These are phyloP conservation scores for Oopsacas minuta DNA, from an alignment of 37 sponge, comb jelly and placozoan species.

Conservation along the genomic window DNA sequence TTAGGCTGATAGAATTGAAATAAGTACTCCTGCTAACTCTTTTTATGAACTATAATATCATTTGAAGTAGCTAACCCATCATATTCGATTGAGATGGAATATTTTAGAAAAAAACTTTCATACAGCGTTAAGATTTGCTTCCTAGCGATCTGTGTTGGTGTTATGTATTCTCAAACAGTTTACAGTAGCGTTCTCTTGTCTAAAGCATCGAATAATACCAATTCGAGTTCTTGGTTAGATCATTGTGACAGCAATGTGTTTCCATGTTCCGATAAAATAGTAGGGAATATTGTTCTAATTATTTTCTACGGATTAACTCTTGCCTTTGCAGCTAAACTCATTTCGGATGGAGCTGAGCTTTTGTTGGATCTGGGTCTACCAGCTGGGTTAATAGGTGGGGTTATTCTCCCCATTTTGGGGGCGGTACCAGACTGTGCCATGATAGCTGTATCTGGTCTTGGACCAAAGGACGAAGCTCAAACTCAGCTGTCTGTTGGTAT, in stretches of 20 bases:
- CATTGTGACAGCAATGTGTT: not conserved
- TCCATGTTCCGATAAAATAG: slow-evolving; percentile 32
- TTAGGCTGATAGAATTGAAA: too few species aligned
- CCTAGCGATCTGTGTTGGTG: not conserved
- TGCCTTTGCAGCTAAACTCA: slow-evolving; percentile 61
- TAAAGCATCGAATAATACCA: not conserved
- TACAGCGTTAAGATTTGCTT: not conserved
- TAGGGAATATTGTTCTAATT: slow-evolving; percentile 60
- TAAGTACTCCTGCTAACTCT: too few species aligned
- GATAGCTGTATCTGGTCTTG: slow-evolving; percentile 73
- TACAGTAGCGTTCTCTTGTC: not conserved
- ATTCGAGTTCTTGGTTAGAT: not conserved
- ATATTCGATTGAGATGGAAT: too few species aligned
- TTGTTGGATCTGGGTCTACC: slow-evolving; percentile 79
- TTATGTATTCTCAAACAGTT: not conserved
- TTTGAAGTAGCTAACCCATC: too few species aligned
- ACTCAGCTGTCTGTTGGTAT: slow-evolving; percentile 71
- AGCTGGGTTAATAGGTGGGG: slow-evolving; percentile 65
- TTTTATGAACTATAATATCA: too few species aligned
- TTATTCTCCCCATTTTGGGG: slow-evolving; percentile 73
- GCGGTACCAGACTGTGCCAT: slow-evolving; percentile 87
- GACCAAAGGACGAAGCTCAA: slow-evolving; percentile 53
- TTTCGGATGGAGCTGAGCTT: slow-evolving; percentile 85
- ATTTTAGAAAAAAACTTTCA: too few species aligned
- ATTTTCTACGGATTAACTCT: slow-evolving; percentile 58